Base-by-base conservation (phyloP, 2,888 invertebrate species). In the Lithophane leautieri region DNA sequence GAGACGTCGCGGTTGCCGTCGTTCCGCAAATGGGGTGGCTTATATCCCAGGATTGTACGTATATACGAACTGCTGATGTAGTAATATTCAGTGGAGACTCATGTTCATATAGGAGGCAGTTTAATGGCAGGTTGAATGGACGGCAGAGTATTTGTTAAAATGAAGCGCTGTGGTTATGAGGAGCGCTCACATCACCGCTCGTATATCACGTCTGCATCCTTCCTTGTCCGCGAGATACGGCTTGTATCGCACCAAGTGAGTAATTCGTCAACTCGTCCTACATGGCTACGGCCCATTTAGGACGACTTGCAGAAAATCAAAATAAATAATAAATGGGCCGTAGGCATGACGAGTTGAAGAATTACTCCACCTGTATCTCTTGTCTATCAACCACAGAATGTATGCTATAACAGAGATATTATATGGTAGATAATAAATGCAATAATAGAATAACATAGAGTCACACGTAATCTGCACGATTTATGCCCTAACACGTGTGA, bases 41-140 rank as follows among this genome's bases (percentile, higher is more conserved):
- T 80, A 84, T 76, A 77, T 70, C 67, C 62, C 56, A 28, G 54
- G 42, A 77, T 70, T 34, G 70, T 73, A n/a, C n/a, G n/a, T n/a
- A 34, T 34, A 34, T 34, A 62, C n/a, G 58, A 68, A 56, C 72
- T 71, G 73, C 79, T 81, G 78, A 81, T 60, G 73, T 70, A 79
- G 65, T 60, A 22, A 47, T n/a, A 62, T 70, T 47, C 40, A 75
- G 69, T 50, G 52, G 63, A 78, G 60, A 70, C 61, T 76, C 70
- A 71, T 75, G 74, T 81, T 79, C 81, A 73, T 76, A 76, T 68
- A 72, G 61, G 75, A 74, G 42, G 25, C 19, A 62, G 63, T 78
- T 73, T 80, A 74, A 78, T 65, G 60, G 61, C 40, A 40, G 14
- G 22, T n/a, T 54, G 61, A 77, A 60, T 42, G 63, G 42, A 50